Percentiles rank a stretch among this genome's conserved stretches.
Evolutionary conservation across 1,140 invertebrate genomes (phyloP).

Genomic region (Drosophila seguyi): DNA sequence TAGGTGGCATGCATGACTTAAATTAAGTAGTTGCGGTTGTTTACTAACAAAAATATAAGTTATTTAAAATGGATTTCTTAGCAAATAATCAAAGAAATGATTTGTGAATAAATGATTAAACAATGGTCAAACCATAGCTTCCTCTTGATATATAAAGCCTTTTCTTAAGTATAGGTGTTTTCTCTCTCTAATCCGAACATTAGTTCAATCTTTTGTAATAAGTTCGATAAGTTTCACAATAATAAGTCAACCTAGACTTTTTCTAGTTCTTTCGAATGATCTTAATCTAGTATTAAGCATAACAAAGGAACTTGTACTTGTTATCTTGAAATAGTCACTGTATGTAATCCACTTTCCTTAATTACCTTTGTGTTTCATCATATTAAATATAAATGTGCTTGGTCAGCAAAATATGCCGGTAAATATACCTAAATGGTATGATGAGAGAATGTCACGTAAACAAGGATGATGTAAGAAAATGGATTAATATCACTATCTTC

Average conservation of each 20-base stretch:
- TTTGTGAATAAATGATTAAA: no score
- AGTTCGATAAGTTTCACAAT: neutral
- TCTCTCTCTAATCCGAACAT: no score
- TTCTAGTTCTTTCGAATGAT: neutral
- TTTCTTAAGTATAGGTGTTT: no score
- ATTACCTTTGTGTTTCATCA: neutral
- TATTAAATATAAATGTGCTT: neutral
- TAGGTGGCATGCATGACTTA: constrained; percentile 21
- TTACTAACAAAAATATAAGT: neutral
- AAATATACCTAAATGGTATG: neutral
- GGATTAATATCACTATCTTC: constrained; percentile 1
- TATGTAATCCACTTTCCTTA: neutral
- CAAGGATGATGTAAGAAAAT: neutral
- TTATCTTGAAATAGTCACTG: neutral
- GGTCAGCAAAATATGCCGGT: constrained; percentile 1
- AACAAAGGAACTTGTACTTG: neutral
- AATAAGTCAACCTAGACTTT: no score
- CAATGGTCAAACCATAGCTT: neutral
- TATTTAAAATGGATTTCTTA: no score
- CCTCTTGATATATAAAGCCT: no score
- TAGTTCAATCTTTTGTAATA: no score
- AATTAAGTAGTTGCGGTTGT: neutral
- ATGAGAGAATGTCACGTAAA: neutral
- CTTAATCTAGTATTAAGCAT: neutral
- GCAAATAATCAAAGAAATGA: no score